Percentiles rank a stretch among this genome's conserved stretches.
Conservation (phyloP, 2,888 invertebrate species). For the Dynastes tityus region DNA sequence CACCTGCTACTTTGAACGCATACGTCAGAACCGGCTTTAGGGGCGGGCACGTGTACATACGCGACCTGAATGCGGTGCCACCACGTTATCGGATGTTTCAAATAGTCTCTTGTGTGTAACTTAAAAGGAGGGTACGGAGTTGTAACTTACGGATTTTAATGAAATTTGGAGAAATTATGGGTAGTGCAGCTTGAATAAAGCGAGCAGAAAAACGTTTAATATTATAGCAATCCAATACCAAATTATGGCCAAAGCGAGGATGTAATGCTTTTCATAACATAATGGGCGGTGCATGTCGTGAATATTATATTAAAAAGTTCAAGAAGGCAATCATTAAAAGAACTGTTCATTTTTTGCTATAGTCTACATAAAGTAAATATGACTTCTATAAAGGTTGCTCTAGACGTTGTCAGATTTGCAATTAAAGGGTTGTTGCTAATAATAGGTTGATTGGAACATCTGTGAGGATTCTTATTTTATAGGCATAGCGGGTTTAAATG, state of each 20-base stretch:
- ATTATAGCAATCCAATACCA: constrained; percentile 6
- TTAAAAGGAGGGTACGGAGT: not conserved
- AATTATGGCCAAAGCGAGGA: too few relatives aligned
- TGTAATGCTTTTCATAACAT: too few relatives aligned
- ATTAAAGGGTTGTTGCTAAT: too few relatives aligned
- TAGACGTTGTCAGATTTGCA: too few relatives aligned
- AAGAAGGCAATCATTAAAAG: too few relatives aligned
- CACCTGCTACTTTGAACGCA: constrained; percentile 29
- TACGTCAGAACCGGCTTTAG: constrained; percentile 36
- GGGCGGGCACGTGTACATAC: constrained; percentile 29
- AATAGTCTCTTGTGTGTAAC: constrained; percentile 39
- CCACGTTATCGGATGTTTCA: constrained; percentile 37
- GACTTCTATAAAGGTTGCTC: too few relatives aligned
- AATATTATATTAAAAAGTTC: not conserved
- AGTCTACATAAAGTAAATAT: too few relatives aligned
- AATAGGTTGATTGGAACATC: too few relatives aligned
- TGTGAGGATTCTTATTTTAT: too few relatives aligned
- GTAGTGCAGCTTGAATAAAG: not conserved
- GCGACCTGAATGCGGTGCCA: constrained; percentile 34
- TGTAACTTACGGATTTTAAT: constrained; percentile 22
- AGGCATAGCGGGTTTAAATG: too few relatives aligned
- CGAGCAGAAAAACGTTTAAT: not conserved
- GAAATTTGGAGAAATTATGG: constrained; percentile 33
- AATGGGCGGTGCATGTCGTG: not conserved
- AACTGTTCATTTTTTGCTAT: too few relatives aligned